Evolutionary conservation across 2,888 invertebrate genomes (phyloP).

Genomic region (Venustoraphidia nigricollis): DNA sequence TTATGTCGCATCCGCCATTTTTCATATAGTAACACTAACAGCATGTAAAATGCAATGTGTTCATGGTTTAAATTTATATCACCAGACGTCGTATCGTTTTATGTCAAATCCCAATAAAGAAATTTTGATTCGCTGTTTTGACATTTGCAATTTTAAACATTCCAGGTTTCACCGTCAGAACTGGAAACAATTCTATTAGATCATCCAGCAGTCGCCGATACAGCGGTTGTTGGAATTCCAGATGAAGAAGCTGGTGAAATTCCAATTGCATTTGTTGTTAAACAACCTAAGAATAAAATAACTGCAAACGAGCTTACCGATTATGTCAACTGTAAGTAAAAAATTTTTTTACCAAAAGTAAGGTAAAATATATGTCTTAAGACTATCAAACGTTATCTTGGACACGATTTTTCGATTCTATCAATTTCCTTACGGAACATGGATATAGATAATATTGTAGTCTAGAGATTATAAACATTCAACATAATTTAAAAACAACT

Average conservation of each 20-base stretch:
- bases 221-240: constrained; percentile 65
- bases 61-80: too few relatives aligned
- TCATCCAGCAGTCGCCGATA: constrained; percentile 56
- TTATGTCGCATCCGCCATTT: too few relatives aligned
- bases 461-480: too few relatives aligned
- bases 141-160: constrained; percentile 7
- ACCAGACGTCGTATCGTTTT: too few relatives aligned
- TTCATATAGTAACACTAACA: too few relatives aligned
- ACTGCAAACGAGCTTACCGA: constrained; percentile 38
- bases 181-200: constrained; percentile 63
- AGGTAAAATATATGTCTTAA: too few relatives aligned
- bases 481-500: too few relatives aligned
- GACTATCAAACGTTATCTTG: background rate
- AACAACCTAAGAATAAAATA: constrained; percentile 32
- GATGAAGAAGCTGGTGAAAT: constrained; percentile 59
- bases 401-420: background rate
- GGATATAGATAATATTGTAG: too few relatives aligned
- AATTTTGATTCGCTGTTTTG: constrained; percentile 13
- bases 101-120: background rate
- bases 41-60: too few relatives aligned
- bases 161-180: constrained; percentile 69
- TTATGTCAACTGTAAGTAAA: constrained; percentile 21
- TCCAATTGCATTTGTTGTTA: constrained; percentile 61
- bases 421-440: too few relatives aligned
- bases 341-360: background rate